Conservation (phyloP, 2,888 invertebrate species). For the Sipha maydis region DNA sequence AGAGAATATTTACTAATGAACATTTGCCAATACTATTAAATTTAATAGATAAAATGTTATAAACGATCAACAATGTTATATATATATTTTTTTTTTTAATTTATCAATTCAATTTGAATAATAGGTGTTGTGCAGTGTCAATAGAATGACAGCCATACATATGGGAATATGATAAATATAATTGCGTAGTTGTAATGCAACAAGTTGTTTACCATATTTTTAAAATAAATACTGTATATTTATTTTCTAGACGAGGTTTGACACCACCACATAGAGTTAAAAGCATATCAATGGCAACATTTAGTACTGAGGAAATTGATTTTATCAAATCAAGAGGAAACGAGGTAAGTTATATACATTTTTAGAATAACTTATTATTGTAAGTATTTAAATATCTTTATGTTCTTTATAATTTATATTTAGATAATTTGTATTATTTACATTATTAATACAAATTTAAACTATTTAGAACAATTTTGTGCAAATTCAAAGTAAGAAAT, state of each 20-base stretch:
- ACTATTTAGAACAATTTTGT: too few relatives aligned
- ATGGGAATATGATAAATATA: constrained; percentile 22
- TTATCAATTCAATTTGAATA: constrained; percentile 14
- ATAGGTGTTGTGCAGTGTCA: constrained; percentile 18
- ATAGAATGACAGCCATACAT: constrained; percentile 29
- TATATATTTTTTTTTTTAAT: background rate
- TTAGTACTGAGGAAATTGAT: constrained; percentile 94
- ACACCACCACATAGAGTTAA: constrained; percentile 98
- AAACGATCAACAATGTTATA: background rate
- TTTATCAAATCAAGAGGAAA: constrained; percentile 90
- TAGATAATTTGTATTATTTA: background rate
- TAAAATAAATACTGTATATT: constrained; percentile 17
- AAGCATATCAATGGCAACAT: constrained; percentile 98
- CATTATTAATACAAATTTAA: too few relatives aligned
- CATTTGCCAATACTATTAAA: background rate
- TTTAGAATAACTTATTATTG: background rate
- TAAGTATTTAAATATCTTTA: background rate
- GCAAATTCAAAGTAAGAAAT: too few relatives aligned
- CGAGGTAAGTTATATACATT: constrained; percentile 71
- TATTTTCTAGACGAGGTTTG: constrained; percentile 85
- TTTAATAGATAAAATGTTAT: constrained; percentile 1
- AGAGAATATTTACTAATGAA: background rate
- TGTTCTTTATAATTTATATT: background rate
- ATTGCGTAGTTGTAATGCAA: constrained; percentile 12
- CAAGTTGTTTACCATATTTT: background rate